phyloP scores from a whole-genome alignment of 2,797 vertebrate species.

The Odontamblyopus rebecca region DNA sequence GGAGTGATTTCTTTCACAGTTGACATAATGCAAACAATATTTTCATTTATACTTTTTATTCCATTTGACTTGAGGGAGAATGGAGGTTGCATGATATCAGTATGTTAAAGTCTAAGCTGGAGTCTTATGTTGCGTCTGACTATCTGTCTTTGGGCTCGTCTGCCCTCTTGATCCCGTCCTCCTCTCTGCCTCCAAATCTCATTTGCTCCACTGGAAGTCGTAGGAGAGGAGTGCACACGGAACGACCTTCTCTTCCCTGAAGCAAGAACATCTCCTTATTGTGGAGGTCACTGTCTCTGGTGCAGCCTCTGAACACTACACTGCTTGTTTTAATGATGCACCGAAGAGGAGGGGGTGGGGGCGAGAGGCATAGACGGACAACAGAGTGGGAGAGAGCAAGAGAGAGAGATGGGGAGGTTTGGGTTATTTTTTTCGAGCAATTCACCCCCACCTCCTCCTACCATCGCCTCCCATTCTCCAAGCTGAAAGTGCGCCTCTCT shows the following conservation, averaged over 20 bases:
- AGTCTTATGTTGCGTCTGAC: conserved; percentile 42
- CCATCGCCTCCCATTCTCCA: conserved; percentile 63
- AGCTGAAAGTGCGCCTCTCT: conserved; percentile 70
- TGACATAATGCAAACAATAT: conserved; percentile 30
- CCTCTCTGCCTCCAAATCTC: conserved; percentile 68
- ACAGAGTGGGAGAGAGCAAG: conserved; percentile 35
- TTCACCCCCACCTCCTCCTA: conserved; percentile 51
- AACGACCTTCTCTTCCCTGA: conserved; percentile 78
- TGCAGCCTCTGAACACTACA: conserved; percentile 74
- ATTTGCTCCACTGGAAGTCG: conserved; percentile 74
- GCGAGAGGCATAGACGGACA: conserved; percentile 33
- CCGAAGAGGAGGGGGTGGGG: conserved; percentile 57
- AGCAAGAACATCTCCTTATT: conserved; percentile 80
- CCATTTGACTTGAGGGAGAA: conserved; percentile 44
- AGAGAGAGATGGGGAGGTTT: conserved; percentile 50
- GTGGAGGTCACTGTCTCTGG: conserved; percentile 75
- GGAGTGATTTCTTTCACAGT: conserved; percentile 45
- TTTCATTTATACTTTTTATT: conserved; percentile 23
- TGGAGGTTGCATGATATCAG: conserved; percentile 56
- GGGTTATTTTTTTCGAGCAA: conserved; percentile 56
- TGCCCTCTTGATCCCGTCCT: conserved; percentile 67
- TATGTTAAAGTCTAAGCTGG: conserved; percentile 42
- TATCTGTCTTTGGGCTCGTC: conserved; percentile 57
- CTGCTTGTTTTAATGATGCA: conserved; percentile 81
- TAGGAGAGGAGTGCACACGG: conserved; percentile 65